Base-by-base conservation (phyloP, 2,888 invertebrate species). In the Odontocerum albicorne region DNA sequence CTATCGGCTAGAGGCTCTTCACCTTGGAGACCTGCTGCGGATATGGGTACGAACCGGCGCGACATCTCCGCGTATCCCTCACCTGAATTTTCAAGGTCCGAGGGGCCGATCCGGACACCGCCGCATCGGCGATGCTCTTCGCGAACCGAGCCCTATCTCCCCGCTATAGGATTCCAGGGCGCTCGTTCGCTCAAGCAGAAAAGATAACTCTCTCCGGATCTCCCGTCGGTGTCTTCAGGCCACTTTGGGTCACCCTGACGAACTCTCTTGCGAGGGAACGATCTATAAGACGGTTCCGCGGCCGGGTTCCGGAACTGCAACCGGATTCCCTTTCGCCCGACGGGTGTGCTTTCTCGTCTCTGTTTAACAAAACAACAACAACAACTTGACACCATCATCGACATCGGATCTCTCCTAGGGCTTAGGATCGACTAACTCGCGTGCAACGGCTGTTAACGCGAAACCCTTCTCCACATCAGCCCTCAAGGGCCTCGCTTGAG, bases 1-100 rank as follows among this genome's bases (percentile, higher is more conserved):
- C 80, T 76, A 80, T 79, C 76, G 79, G 81, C 82, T 79, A 82
- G 80, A 83, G 82, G 81, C 80, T 82, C 74, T 76, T 81, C 74
- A 83, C 83, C 84, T 84, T 81, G 83, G 84, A 85, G 82, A 86
- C 84, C 85, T 84, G 84, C 80, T 85, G 84, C 83, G 83, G 84
- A 82, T 84, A 82, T 83, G 78, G 81, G 83, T 84, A 84, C 83
- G 82, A 78, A 46, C 58, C 58, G 62, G 62, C 63, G 60, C 57
- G 56, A 60, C 57, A 59, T 53, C 63, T 63, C 63, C 63, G 61
- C 65, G 65, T 64, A 64, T 65, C 65, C 65, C 65, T 66, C 65
- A 64, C 65, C 63, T 64, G 64, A 65, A 67, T 67, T 67, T 69
- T 66, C 67, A 68, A 71, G 70, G 71, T 69, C 68, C 70, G 70